Percentiles rank a stretch among this genome's conserved stretches.
phyloP scores from a whole-genome alignment of 2,797 vertebrate species.

The Jordanella pulchra region DNA sequence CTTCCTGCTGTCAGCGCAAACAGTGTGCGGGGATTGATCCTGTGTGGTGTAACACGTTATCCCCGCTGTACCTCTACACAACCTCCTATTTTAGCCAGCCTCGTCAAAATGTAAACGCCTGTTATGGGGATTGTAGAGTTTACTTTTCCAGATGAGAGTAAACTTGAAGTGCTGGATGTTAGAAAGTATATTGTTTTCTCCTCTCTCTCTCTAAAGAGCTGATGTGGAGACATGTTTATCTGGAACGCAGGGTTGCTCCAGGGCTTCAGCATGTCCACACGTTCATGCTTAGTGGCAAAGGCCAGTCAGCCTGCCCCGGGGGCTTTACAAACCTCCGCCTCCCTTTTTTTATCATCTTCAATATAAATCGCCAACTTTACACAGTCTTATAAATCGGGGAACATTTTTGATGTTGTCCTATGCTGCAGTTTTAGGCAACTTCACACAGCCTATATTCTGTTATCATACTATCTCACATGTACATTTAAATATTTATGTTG shows the following conservation, averaged over 20 bases:
- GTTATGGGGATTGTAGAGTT: slow-evolving; percentile 59
- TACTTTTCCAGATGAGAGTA: slow-evolving; percentile 69
- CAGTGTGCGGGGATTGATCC: slow-evolving; percentile 62
- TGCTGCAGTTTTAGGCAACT: slow-evolving; percentile 4
- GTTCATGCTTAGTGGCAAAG: slow-evolving; percentile 77
- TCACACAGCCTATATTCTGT: slow-evolving; percentile 3
- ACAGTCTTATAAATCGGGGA: slow-evolving; percentile 26
- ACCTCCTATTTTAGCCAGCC: slow-evolving; percentile 59
- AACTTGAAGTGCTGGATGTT: slow-evolving; percentile 79
- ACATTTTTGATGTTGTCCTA: slow-evolving; percentile 29
- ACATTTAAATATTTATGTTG: slow-evolving; percentile 36
- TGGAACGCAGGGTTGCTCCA: slow-evolving; percentile 59
- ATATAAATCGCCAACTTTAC: slow-evolving; percentile 49
- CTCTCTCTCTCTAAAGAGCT: slow-evolving; percentile 62
- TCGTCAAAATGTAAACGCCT: slow-evolving; percentile 67
- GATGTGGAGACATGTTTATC: slow-evolving; percentile 82
- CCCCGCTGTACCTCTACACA: slow-evolving; percentile 40
- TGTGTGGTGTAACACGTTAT: slow-evolving; percentile 44
- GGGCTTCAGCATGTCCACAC: slow-evolving; percentile 61
- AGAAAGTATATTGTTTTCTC: slow-evolving; percentile 35
- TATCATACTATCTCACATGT: slow-evolving; percentile 17
- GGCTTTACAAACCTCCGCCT: slow-evolving; percentile 74
- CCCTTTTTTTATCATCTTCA: slow-evolving; percentile 58
- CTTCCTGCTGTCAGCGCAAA: slow-evolving; percentile 70
- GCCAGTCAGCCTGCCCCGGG: slow-evolving; percentile 81